Percentiles rank a stretch among this genome's conserved stretches.
Conservation (phyloP, 2,113 vertebrate genomes). For the Cyphomyrus plagiostoma region DNA sequence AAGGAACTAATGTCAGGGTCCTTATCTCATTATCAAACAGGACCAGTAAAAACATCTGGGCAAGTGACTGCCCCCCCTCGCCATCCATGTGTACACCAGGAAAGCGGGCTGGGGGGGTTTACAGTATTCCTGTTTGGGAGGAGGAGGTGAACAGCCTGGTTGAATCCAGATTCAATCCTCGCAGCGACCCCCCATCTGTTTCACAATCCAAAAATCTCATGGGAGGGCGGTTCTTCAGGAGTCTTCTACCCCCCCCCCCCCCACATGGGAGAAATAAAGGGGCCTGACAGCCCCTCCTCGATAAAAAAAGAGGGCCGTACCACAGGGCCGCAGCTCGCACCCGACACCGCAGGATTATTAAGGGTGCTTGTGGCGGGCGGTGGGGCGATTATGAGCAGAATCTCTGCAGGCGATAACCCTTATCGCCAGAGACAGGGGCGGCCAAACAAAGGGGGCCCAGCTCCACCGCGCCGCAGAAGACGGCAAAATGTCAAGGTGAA, state of each 20-base stretch:
- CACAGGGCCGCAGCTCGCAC: background rate
- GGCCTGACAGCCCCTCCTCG: background rate
- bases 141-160: background rate
- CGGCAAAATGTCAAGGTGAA: conserved; percentile 13
- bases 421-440: background rate
- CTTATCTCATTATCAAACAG: background rate
- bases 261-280: background rate
- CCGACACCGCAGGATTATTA: background rate
- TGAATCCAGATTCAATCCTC: background rate
- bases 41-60: background rate
- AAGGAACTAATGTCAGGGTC: background rate
- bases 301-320: background rate
- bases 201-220: background rate
- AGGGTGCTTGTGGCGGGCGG: background rate
- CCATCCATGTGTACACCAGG: background rate
- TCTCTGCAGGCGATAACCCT: background rate
- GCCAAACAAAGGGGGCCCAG: background rate
- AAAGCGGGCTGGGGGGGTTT: background rate
- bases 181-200: background rate
- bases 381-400: background rate
- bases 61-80: background rate
- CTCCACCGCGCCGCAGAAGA: background rate
- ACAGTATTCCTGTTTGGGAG: background rate
- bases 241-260: background rate
- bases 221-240: background rate